phyloP scores from a whole-genome alignment of 2,797 vertebrate genomes.

The Sebastiscus albofasciatus region DNA sequence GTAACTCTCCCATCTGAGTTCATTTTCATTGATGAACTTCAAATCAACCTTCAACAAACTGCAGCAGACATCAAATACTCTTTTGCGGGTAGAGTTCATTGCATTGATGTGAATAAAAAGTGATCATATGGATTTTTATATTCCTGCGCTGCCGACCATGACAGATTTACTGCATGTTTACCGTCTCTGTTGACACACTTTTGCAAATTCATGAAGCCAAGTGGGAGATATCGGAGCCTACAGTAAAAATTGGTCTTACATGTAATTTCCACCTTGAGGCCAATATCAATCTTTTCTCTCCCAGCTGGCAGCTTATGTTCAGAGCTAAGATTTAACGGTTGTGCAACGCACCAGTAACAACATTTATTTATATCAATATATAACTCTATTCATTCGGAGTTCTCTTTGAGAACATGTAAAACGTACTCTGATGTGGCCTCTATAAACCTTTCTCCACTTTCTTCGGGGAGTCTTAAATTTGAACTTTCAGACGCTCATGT shows the following conservation, averaged over 20 bases:
- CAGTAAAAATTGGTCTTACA: conserved; percentile 10
- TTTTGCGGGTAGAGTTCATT: not conserved
- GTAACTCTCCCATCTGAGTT: not conserved
- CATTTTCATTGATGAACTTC: not conserved
- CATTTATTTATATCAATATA: conserved; percentile 25
- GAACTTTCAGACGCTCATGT: conserved; percentile 55
- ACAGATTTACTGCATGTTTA: conserved; percentile 22
- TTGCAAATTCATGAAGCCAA: conserved; percentile 1
- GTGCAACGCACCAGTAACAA: conserved; percentile 15
- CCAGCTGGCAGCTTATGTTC: conserved; percentile 37
- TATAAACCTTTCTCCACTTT: conserved; percentile 60
- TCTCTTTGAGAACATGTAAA: conserved; percentile 24
- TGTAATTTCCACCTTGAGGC: conserved; percentile 45
- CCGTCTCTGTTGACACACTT: conserved; percentile 10
- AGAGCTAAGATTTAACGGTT: conserved; percentile 28
- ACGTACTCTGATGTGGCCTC: conserved; percentile 27
- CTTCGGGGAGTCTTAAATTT: conserved; percentile 68
- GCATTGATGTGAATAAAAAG: conserved; percentile 17
- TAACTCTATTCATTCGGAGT: not conserved
- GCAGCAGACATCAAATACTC: not conserved
- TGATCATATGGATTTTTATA: conserved; percentile 11
- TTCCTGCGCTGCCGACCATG: conserved; percentile 7
- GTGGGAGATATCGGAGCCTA: conserved; percentile 15
- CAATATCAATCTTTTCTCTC: conserved; percentile 30
- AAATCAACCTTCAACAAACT: not conserved